Evolutionary conservation across 2,113 vertebrate species (phyloP).

Genomic region (Hippolais icterina): DNA sequence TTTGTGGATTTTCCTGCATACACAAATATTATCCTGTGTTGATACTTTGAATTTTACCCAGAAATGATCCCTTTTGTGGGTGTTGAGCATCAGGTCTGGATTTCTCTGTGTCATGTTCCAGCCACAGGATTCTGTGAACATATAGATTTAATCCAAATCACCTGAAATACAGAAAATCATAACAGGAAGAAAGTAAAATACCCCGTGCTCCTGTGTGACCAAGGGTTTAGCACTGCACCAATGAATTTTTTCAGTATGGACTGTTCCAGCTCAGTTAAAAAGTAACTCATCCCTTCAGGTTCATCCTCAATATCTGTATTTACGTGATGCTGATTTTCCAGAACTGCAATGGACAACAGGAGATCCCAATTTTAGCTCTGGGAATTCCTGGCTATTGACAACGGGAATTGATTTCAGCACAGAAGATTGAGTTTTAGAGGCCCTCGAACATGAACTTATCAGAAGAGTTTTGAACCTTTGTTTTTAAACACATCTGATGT

Average conservation of each 20-base stretch:
- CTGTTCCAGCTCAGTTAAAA: neutral
- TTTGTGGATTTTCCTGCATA: neutral
- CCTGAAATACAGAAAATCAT: neutral
- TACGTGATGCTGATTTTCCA: neutral
- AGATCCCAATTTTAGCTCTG: neutral
- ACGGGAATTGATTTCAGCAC: neutral
- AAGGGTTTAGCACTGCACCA: neutral
- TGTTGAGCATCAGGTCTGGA: neutral
- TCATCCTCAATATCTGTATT: neutral
- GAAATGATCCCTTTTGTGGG: neutral
- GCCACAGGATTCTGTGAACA: neutral
- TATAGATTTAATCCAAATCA: neutral
- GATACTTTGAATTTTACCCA: neutral
- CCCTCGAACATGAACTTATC: accelerated
- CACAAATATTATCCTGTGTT: neutral
- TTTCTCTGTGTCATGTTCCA: accelerated
- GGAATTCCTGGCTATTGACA: neutral
- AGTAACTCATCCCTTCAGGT: neutral
- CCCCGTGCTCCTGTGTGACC: accelerated
- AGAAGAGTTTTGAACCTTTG: neutral
- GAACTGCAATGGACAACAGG: neutral
- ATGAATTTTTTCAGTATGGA: neutral
- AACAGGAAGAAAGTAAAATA: neutral
- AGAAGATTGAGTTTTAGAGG: constrained; percentile 24
- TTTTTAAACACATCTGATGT: neutral